Evolutionary conservation across 2,797 vertebrate species (phyloP), one percentile per base, ranked within the genome.

Genomic region (Anableps anableps): DNA sequence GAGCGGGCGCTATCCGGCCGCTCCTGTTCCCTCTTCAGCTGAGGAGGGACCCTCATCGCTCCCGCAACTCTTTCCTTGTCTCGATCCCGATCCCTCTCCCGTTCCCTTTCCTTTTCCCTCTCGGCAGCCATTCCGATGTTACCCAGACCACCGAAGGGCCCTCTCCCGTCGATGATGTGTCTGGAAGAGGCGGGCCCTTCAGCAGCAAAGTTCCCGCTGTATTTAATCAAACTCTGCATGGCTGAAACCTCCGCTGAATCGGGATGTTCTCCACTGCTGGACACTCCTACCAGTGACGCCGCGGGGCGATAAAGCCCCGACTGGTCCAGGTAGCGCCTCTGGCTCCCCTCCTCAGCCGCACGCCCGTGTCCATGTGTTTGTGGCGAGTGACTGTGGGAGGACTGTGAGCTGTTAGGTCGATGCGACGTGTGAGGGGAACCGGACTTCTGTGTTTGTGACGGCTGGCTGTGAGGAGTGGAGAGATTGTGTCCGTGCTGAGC

Each of bases 151-250:
- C 98, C 98, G 0, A 99, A 99, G 0, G 97, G 96, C 79, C 96
- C 97, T 81, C 97, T 96, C 89, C 96, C 95, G 0, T 96, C 96
- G 0, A 95, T 91, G 11, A 94, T 90, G 0, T 95, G 96, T 82
- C 97, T 96, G 43, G 96, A 95, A 0, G 96, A 71, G 14, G 90
- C 86, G 0, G 93, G 83, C 0, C 94, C 92, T 71, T 98, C 98
- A 0, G 97, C 95, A 0, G 97, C 95, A 75, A 99, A 99, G 95
- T 97, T 98, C 23, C 98, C 98, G 0, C 98, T 99, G 94, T 99
- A 99, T 75, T 98, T 98, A 88, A 99, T 99, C 76, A 99, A 96
- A 90, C 97, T 98, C 93, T 99, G 98, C 98, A 99, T 99, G 90
- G 98, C 98, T 0, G 98, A 99, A 11, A 97, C 97, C 88, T 99